Evolutionary conservation across 2,113 vertebrate genomes (phyloP).

Genomic region (Indicator indicator): DNA sequence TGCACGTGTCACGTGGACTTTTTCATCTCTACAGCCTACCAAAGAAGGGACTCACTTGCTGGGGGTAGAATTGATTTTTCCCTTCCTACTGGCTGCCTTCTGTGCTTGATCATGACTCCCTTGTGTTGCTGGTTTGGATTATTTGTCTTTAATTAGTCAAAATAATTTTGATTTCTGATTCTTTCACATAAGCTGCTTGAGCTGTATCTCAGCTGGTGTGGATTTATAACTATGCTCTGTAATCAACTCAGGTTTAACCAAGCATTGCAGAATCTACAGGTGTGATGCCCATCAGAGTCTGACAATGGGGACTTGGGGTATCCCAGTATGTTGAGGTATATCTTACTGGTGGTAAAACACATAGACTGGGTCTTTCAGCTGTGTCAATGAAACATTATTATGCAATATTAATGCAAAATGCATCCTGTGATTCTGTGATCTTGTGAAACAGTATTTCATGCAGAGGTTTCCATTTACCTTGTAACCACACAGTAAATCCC

Average conservation of each 20-base stretch:
- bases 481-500: background rate
- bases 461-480: background rate
- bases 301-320: background rate
- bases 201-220: rapidly evolving
- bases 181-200: background rate
- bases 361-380: background rate
- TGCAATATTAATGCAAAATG: no score
- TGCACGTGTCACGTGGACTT: background rate
- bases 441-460: background rate
- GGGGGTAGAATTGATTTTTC: background rate
- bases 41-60: background rate
- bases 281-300: background rate
- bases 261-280: background rate
- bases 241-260: background rate
- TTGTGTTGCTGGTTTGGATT: background rate
- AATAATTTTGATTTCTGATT: background rate
- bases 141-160: background rate
- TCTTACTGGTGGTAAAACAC: background rate
- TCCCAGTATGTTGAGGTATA: rapidly evolving
- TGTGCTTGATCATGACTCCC: background rate
- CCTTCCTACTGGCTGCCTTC: background rate
- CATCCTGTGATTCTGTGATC: background rate
- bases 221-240: background rate
- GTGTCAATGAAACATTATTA: no score
- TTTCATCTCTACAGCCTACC: background rate